Evolutionary conservation across 2,113 vertebrate genomes (phyloP), one percentile per base, ranked within the genome.

Genomic region (Psittacus erithacus): DNA sequence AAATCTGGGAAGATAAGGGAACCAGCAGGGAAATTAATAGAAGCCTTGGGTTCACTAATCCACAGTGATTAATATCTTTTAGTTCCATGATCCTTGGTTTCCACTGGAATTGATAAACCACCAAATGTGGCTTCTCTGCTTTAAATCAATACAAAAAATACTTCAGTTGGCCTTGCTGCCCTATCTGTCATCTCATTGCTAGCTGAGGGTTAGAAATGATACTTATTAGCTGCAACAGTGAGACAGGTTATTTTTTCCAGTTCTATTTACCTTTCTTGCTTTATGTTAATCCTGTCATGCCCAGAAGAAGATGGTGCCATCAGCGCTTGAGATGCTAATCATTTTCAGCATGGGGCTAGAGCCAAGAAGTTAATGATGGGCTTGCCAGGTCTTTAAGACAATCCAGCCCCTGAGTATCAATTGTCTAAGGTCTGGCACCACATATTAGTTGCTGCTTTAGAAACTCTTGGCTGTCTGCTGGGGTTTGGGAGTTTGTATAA

Each of bases 1-100:
- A 97, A 98, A 97, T 97, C 97, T 98, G 95, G 95, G 95, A 94
- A 98, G 98, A 98, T 98, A 98, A 97, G 90, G 18, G 93, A 97
- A 91, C 96, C 53, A 82, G 96, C 97, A 97, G 93, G 95, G 96
- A 97, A 98, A 98, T 98, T 95, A 98, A 98, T 97, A 96, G 95
- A 97, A 94, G 91, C 89, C 77, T 96, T 96, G 97, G 96, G 96
- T 96, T 97, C 96, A 88, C 74, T 98, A 97, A 98, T 98, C 97
- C 96, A 22, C 90, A 78, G 93, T 98, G 98, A 98, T 98, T 96
- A 98, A 98, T 98, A 95, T 95, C 92, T 96, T 91, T 85, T 50
- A 87, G 95, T 97, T 97, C 96, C 90, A 59, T 92, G 96, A 98
- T 97, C 96, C 96, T 97, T 93, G 94, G 82, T 98, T 98, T 98